Percentiles rank a stretch among this genome's conserved stretches.
phyloP scores from a whole-genome alignment of 2,113 vertebrate species.

The Campylorhamphus procurvoides region DNA sequence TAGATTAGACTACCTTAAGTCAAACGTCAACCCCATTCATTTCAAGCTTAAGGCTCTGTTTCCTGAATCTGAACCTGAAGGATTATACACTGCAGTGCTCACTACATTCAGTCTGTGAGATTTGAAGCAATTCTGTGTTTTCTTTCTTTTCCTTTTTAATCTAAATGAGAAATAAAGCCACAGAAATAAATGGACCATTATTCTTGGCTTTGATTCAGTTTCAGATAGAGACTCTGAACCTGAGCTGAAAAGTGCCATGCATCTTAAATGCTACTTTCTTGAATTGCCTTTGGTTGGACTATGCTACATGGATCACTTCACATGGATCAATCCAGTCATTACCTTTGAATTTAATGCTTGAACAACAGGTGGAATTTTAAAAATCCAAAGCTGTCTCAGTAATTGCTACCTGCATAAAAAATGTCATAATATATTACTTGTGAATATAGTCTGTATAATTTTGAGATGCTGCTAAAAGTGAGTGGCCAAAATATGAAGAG shows the following conservation, averaged over 20 bases:
- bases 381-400: not conserved
- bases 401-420: not conserved
- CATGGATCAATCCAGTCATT: not conserved
- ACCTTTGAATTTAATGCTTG: not conserved
- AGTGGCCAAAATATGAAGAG: not conserved
- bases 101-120: not conserved
- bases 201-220: constrained; percentile 16
- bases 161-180: constrained; percentile 16
- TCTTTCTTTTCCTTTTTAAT: constrained; percentile 18
- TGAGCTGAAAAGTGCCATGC: not conserved
- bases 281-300: not conserved
- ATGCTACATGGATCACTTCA: not conserved
- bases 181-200: constrained; percentile 17
- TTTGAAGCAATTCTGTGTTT: not conserved
- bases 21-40: not conserved
- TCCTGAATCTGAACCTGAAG: not conserved
- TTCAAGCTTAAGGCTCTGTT: not conserved
- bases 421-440: not conserved
- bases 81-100: not conserved
- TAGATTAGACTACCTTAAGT: not conserved
- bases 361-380: not conserved
- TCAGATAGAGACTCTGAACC: not conserved
- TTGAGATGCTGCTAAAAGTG: not conserved
- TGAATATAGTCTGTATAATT: not conserved
- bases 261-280: not conserved